phyloP scores from a whole-genome alignment of 1,140 invertebrate species.

The Solenopsis fugax region DNA sequence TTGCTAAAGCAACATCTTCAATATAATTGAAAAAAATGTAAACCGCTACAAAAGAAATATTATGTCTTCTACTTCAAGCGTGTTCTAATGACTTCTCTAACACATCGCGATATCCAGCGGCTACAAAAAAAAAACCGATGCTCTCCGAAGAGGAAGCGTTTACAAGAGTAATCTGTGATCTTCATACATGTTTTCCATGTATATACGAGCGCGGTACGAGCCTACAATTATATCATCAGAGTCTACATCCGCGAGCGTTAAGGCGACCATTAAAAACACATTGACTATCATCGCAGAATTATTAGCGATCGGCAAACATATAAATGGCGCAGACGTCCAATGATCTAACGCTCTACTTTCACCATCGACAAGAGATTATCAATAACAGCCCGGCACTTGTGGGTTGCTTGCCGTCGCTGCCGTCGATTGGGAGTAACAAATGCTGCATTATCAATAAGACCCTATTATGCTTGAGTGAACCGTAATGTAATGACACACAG shows the following conservation, averaged over 20 bases:
- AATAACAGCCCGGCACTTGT: conserved; percentile 8
- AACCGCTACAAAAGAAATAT: not conserved
- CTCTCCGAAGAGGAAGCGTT: conserved; percentile 6
- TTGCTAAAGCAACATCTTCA: not conserved
- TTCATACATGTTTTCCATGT: not conserved
- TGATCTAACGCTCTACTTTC: conserved; percentile 51
- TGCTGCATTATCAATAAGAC: conserved; percentile 49
- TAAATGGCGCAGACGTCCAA: not conserved
- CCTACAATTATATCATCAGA: conserved; percentile 42
- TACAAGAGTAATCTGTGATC: not conserved
- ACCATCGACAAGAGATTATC: conserved; percentile 51
- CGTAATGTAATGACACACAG: conserved; percentile 12
- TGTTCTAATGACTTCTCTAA: not conserved
- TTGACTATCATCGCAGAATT: conserved; percentile 22
- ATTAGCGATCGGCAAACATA: conserved; percentile 32
- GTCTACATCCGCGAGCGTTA: conserved; percentile 16
- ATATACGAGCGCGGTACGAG: not conserved
- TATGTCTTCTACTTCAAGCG: not conserved
- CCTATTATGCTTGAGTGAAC: conserved; percentile 32
- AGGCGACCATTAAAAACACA: conserved; percentile 38
- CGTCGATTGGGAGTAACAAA: conserved; percentile 55
- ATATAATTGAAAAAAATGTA: not conserved
- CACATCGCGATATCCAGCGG: not conserved
- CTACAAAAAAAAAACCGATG: not conserved
- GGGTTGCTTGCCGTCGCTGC: conserved; percentile 1